These are phyloP conservation scores for Tetragonula carbonaria DNA, from an alignment of 2,888 invertebrate genomes.

Conservation along the genomic window DNA sequence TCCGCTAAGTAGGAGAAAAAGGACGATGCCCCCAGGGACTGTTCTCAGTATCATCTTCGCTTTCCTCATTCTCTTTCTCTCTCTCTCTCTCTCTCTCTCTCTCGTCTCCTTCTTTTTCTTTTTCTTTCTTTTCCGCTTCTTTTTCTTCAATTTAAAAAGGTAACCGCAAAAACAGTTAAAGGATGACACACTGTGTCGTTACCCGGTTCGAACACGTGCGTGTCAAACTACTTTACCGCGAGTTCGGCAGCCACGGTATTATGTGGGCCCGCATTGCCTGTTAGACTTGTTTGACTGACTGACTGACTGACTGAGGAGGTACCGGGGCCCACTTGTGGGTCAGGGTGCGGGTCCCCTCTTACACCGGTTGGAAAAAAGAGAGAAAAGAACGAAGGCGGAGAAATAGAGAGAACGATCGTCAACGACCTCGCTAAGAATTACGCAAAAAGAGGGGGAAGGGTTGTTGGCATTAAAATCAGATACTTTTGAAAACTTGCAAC, in stretches of 20 bases:
- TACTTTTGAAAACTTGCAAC: constrained; percentile 18
- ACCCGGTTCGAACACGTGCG: constrained; percentile 61
- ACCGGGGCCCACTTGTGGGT: constrained; percentile 79
- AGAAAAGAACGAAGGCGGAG: constrained; percentile 64
- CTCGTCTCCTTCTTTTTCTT: not conserved
- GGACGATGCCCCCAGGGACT: constrained; percentile 69
- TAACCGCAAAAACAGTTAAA: constrained; percentile 39
- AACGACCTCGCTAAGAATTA: constrained; percentile 63
- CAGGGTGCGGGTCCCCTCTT: constrained; percentile 78
- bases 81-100: constrained; percentile 10
- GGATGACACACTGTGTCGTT: constrained; percentile 50
- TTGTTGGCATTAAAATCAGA: constrained; percentile 62
- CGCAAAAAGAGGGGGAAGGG: constrained; percentile 71
- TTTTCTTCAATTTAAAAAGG: constrained; percentile 30
- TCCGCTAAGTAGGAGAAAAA: constrained; percentile 68
- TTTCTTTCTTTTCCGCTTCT: constrained; percentile 22
- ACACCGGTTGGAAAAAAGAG: constrained; percentile 57
- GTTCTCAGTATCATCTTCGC: constrained; percentile 69
- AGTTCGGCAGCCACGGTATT: constrained; percentile 77
- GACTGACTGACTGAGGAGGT: constrained; percentile 68
- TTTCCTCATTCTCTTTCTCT: constrained; percentile 46
- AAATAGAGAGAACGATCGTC: constrained; percentile 57
- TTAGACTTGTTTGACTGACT: constrained; percentile 75
- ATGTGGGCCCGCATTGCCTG: constrained; percentile 80
- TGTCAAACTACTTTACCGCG: constrained; percentile 69